These are phyloP conservation scores for Labia minor DNA, from an alignment of 2,888 invertebrate genomes.

Conservation along the genomic window DNA sequence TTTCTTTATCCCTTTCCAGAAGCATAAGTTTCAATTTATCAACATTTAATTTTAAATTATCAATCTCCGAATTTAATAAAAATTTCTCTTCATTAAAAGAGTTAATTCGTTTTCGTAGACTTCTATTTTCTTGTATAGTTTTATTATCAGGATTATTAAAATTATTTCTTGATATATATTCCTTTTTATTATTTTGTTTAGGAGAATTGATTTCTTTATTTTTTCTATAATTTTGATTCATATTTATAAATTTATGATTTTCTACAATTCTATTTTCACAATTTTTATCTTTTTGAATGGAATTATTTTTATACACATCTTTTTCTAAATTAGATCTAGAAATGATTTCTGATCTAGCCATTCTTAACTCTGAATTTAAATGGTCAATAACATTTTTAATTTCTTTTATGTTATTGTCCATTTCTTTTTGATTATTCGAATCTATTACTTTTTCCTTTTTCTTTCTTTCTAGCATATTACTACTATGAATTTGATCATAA, in stretches of 20 bases:
- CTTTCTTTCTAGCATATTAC: no score
- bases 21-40: background rate
- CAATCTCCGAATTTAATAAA: background rate
- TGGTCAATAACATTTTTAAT: background rate
- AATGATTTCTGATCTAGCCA: background rate
- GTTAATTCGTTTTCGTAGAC: background rate
- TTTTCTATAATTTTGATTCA: background rate
- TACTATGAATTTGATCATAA: no score
- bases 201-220: background rate
- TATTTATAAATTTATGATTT: background rate
- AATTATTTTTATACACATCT: background rate
- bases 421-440: no score
- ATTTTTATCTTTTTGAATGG: background rate
- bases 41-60: background rate
- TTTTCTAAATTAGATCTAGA: background rate
- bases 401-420: background rate
- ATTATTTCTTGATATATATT: background rate
- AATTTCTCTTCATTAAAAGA: background rate
- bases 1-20: background rate
- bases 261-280: background rate
- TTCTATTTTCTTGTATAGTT: background rate
- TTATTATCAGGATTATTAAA: background rate
- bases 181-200: background rate
- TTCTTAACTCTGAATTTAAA: background rate
- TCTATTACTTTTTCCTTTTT: background rate